phyloP scores from a whole-genome alignment of 1,140 invertebrate species.

The Acromyrmex heyeri region DNA sequence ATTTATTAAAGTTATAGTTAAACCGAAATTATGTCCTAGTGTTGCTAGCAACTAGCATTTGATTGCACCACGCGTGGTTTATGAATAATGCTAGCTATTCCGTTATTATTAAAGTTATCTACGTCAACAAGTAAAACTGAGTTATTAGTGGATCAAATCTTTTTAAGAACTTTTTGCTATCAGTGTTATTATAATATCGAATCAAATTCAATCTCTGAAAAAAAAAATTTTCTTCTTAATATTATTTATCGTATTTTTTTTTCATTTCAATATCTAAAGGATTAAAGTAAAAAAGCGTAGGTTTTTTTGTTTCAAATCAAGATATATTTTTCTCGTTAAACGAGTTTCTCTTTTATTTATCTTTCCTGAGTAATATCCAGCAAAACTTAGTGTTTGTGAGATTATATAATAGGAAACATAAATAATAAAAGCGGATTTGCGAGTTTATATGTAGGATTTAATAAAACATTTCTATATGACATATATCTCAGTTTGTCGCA shows the following conservation, averaged over 20 bases:
- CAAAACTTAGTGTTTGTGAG: background rate
- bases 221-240: background rate
- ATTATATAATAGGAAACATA: background rate
- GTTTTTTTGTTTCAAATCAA: background rate
- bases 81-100: background rate
- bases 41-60: background rate
- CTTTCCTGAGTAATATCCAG: background rate
- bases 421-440: background rate
- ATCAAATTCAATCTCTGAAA: background rate
- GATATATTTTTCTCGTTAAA: background rate
- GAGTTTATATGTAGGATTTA: background rate
- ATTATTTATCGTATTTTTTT: background rate
- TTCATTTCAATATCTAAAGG: background rate
- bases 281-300: background rate
- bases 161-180: background rate
- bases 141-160: background rate
- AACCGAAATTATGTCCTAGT: background rate
- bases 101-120: constrained; percentile 10
- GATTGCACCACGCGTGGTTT: background rate
- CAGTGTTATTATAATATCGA: background rate
- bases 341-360: background rate
- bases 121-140: background rate
- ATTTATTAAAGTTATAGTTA: constrained; percentile 17
- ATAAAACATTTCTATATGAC: too few species aligned
- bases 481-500: too few species aligned